These are phyloP conservation scores for Sebastes minor DNA, from an alignment of 2,797 vertebrate genomes.

Conservation along the genomic window DNA sequence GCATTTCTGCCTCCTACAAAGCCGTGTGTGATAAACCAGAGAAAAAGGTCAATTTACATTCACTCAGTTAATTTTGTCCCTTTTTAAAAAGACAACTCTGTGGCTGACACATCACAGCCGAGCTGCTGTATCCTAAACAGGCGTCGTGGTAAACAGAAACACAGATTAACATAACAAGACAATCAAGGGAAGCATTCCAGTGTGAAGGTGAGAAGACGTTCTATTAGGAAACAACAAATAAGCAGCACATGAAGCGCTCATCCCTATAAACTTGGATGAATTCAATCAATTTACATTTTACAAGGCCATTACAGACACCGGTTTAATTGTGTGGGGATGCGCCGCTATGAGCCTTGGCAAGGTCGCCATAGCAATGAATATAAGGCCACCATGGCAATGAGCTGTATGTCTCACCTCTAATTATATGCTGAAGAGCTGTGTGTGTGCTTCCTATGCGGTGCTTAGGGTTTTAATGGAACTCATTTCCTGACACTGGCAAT, in stretches of 20 bases:
- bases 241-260: slow-evolving; percentile 63
- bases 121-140: slow-evolving; percentile 64
- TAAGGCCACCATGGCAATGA: slow-evolving; percentile 64
- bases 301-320: slow-evolving; percentile 67
- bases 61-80: slow-evolving; percentile 66
- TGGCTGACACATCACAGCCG: slow-evolving; percentile 54
- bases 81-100: slow-evolving; percentile 52
- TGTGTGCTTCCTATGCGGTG: slow-evolving; percentile 31
- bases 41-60: slow-evolving; percentile 64
- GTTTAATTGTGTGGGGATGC: slow-evolving; percentile 65
- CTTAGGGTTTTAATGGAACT: slow-evolving; percentile 47
- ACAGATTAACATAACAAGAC: slow-evolving; percentile 79
- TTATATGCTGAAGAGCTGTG: slow-evolving; percentile 41
- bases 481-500: slow-evolving; percentile 32
- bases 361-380: slow-evolving; percentile 60
- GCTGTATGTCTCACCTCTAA: slow-evolving; percentile 61
- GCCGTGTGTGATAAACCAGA: slow-evolving; percentile 29
- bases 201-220: slow-evolving; percentile 80
- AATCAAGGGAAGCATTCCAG: slow-evolving; percentile 73
- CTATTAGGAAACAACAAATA: slow-evolving; percentile 78
- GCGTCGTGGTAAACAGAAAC: slow-evolving; percentile 72
- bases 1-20: slow-evolving; percentile 48
- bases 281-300: slow-evolving; percentile 79
- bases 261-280: slow-evolving; percentile 72
- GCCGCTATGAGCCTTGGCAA: slow-evolving; percentile 50